Evolutionary conservation across 2,797 vertebrate genomes (phyloP).

Genomic region (Falco cherrug): DNA sequence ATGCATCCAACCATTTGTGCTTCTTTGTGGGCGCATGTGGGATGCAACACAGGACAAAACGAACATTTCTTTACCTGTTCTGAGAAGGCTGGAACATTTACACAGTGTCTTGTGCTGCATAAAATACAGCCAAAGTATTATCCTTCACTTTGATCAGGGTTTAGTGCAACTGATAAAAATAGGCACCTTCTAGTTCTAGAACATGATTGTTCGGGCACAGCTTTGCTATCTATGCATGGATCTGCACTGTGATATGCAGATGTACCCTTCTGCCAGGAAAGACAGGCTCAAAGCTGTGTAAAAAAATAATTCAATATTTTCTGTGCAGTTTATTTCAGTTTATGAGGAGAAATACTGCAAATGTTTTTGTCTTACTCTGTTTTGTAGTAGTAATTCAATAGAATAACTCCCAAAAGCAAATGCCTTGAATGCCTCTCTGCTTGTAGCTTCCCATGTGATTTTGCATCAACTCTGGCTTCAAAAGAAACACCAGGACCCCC

Average conservation of each 20-base stretch:
- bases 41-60: neutral
- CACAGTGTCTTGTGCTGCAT: neutral
- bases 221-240: neutral
- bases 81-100: neutral
- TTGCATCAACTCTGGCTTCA: neutral
- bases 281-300: neutral
- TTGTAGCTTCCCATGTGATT: neutral
- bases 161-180: neutral
- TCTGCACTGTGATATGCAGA: neutral
- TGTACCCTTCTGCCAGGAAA: neutral
- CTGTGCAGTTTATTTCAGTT: neutral
- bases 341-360: neutral
- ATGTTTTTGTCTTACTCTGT: neutral
- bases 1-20: neutral
- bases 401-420: neutral
- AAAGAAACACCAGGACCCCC: neutral
- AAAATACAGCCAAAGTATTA: neutral
- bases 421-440: neutral
- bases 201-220: neutral
- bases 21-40: neutral
- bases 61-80: neutral
- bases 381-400: neutral
- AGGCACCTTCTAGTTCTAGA: neutral
- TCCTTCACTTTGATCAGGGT: neutral
- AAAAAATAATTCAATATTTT: neutral